Evolutionary conservation across 1,140 invertebrate genomes (phyloP).

Genomic region (Lepidotrigona ventralis): DNA sequence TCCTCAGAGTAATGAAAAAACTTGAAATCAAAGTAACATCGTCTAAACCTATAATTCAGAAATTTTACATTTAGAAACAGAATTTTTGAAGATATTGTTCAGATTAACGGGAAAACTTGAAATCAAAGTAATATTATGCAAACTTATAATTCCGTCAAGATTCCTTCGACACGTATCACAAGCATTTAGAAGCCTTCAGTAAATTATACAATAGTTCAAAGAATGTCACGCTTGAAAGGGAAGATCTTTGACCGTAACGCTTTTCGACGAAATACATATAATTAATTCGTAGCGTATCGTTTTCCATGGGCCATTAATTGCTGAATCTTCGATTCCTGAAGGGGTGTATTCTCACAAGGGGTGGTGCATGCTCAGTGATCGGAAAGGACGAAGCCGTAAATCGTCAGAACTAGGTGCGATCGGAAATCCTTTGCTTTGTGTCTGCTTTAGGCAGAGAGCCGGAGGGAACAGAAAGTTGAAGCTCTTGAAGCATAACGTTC

Average conservation of each 20-base stretch:
- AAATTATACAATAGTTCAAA: neutral
- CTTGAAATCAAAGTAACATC: too few species aligned
- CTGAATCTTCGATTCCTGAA: constrained; percentile 26
- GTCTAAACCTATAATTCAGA: neutral
- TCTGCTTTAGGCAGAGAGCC: neutral
- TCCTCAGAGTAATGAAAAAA: too few species aligned
- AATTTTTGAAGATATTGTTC: too few species aligned
- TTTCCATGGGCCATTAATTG: constrained; percentile 48
- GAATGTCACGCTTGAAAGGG: constrained; percentile 2
- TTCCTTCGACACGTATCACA: neutral
- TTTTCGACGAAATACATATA: neutral
- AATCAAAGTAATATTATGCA: neutral
- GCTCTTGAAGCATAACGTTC: constrained; percentile 11
- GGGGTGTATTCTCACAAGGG: constrained; percentile 42
- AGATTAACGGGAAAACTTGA: too few species aligned
- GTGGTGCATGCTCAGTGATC: neutral
- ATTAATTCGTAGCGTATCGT: constrained; percentile 9
- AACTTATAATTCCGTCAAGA: neutral
- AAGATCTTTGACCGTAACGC: neutral
- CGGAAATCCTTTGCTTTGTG: constrained; percentile 40
- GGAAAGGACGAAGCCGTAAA: constrained; percentile 23
- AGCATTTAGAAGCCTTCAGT: neutral
- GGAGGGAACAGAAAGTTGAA: constrained; percentile 11
- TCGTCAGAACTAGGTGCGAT: constrained; percentile 18
- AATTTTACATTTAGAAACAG: too few species aligned